phyloP scores from a whole-genome alignment of 2,797 vertebrate genomes.

The Siniperca obscura region DNA sequence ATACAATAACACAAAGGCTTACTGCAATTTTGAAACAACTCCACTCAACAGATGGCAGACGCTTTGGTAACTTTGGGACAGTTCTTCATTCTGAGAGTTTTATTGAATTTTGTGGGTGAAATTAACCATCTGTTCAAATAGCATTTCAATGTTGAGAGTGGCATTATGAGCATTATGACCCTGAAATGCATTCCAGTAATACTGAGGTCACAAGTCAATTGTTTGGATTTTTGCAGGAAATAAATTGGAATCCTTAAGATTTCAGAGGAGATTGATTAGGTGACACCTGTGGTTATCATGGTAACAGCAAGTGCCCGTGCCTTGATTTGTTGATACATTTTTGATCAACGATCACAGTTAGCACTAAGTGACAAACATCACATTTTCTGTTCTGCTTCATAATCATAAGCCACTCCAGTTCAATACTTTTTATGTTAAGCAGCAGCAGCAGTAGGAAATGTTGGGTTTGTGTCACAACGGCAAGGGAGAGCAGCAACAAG shows the following conservation, averaged over 20 bases:
- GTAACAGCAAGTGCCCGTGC: no score
- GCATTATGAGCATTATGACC: background rate
- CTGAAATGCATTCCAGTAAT: background rate
- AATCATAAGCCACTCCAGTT: background rate
- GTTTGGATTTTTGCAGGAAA: no score
- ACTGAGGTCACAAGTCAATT: background rate
- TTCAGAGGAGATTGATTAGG: no score
- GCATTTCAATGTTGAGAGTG: slow-evolving; percentile 13
- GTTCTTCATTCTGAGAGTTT: slow-evolving; percentile 19
- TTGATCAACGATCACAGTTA: no score
- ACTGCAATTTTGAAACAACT: slow-evolving; percentile 10
- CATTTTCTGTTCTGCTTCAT: background rate
- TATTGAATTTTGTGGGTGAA: slow-evolving; percentile 42
- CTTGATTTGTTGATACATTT: background rate
- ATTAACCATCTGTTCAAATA: slow-evolving; percentile 47
- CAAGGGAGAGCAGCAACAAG: no score
- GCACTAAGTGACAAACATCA: background rate
- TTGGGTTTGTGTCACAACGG: no score
- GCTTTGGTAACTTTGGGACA: slow-evolving; percentile 33
- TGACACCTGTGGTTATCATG: no score
- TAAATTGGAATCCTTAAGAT: no score
- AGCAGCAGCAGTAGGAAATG: background rate
- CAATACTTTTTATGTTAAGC: background rate
- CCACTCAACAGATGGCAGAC: slow-evolving; percentile 38
- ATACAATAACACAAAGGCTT: background rate